A percentile compares a stretch with the other conserved stretches of the same genome.
phyloP scores from a whole-genome alignment of 2,113 vertebrate genomes.

The Trachemys scripta region DNA sequence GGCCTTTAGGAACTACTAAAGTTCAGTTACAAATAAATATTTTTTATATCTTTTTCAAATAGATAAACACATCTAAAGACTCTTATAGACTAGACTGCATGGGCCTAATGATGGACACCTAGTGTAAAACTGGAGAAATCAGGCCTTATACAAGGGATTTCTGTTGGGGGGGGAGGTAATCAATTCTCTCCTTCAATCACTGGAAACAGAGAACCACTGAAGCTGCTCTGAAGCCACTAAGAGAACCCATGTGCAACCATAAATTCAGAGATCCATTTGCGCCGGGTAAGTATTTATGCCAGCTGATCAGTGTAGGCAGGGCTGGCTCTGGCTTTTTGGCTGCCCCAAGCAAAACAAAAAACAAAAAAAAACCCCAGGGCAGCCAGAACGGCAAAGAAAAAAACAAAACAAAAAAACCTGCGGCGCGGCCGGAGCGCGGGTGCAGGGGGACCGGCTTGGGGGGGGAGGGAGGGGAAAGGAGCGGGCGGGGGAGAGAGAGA shows the following conservation, averaged over 20 bases:
- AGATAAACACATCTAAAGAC: neutral
- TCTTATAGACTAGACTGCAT: neutral
- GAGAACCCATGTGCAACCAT: fast-evolving
- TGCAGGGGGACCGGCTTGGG: no score
- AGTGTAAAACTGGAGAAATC: neutral
- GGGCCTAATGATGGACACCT: neutral
- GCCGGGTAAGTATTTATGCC: neutral
- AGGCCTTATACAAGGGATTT: neutral
- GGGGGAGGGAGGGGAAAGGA: no score
- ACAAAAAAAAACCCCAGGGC: no score
- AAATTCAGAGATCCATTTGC: neutral
- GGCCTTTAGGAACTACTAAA: neutral
- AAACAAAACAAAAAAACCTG: no score
- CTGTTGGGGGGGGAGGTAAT: neutral
- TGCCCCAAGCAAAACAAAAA: no score
- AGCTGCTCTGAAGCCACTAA: fast-evolving
- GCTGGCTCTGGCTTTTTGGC: no score
- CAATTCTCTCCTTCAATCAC: neutral
- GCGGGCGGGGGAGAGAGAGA: no score
- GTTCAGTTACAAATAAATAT: neutral
- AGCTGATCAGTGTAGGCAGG: fast-evolving
- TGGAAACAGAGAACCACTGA: fast-evolving
- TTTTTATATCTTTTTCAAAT: neutral
- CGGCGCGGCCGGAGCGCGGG: no score
- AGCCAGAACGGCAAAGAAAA: no score